These are phyloP conservation scores for Dasyurus viverrinus DNA, from an alignment of 2,113 vertebrate genomes.

Conservation along the genomic window DNA sequence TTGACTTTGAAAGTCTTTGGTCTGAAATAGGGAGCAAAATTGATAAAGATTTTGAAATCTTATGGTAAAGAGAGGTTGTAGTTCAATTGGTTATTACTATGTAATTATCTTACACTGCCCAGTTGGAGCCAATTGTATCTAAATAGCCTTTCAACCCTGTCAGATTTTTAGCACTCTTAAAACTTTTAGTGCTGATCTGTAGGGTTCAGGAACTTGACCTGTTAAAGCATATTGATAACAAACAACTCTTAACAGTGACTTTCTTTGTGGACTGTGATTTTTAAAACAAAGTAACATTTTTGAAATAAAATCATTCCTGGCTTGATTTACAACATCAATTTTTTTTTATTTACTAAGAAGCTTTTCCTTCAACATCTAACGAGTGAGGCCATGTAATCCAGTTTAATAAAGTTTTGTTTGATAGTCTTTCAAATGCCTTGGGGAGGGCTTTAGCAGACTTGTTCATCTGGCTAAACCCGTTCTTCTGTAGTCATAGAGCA, in stretches of 20 bases:
- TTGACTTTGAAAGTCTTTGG: constrained; percentile 61
- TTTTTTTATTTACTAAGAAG: constrained; percentile 63
- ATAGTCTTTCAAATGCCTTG: constrained; percentile 87
- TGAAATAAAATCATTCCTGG: not conserved
- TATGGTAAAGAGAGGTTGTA: constrained; percentile 68
- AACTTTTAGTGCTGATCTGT: constrained; percentile 55
- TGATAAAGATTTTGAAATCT: constrained; percentile 69
- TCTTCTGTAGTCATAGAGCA: constrained; percentile 89
- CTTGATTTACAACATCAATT: constrained; percentile 60
- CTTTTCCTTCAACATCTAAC: constrained; percentile 80
- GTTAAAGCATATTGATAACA: constrained; percentile 44
- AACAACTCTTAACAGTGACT: constrained; percentile 63
- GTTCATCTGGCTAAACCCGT: constrained; percentile 89
- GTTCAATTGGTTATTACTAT: constrained; percentile 39
- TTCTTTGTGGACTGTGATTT: constrained; percentile 47
- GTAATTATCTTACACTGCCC: constrained; percentile 68
- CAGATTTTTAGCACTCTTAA: constrained; percentile 58
- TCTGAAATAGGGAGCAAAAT: constrained; percentile 16
- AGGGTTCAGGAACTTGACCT: constrained; percentile 73
- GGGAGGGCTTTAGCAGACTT: constrained; percentile 81
- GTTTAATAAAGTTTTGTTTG: constrained; percentile 89
- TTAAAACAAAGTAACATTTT: constrained; percentile 52
- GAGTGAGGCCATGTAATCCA: constrained; percentile 81
- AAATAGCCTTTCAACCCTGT: constrained; percentile 64
- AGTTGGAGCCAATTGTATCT: constrained; percentile 57